Conservation (phyloP, 2,888 invertebrate species). For the Merodon equestris region DNA sequence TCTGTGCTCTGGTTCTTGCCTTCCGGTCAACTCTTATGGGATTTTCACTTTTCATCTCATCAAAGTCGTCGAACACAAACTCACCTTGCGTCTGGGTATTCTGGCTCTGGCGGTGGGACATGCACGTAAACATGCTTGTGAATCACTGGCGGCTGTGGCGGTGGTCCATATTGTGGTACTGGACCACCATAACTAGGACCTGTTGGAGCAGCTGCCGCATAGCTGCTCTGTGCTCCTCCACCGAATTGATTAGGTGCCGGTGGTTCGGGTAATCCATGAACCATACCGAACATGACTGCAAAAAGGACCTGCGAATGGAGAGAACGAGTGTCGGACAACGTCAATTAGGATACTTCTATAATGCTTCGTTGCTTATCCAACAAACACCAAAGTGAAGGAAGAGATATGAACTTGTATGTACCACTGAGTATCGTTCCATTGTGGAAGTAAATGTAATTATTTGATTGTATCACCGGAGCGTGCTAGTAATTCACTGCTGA, state of each 20-base stretch:
- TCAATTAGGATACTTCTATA: neutral
- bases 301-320: constrained; percentile 63
- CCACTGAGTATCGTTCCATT: constrained; percentile 78
- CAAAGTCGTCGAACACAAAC: constrained; percentile 69
- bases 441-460: constrained; percentile 68
- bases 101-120: constrained; percentile 92
- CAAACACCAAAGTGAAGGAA: neutral
- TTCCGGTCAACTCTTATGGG: constrained; percentile 22
- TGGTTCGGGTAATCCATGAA: constrained; percentile 76
- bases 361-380: neutral
- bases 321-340: constrained; percentile 33
- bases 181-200: constrained; percentile 81
- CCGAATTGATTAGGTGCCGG: constrained; percentile 76
- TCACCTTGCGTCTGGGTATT: constrained; percentile 84
- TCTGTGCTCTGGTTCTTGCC: no score
- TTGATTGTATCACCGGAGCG: constrained; percentile 57
- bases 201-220: constrained; percentile 79
- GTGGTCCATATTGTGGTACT: constrained; percentile 84
- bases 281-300: constrained; percentile 75
- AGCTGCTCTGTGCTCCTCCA: constrained; percentile 74
- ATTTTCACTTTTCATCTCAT: constrained; percentile 38
- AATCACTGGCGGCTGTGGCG: constrained; percentile 86
- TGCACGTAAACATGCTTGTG: constrained; percentile 96
- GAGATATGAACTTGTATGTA: constrained; percentile 66
- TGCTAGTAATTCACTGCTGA: constrained; percentile 72